phyloP scores from a whole-genome alignment of 2,888 invertebrate species.

The Eupithecia centaureata region DNA sequence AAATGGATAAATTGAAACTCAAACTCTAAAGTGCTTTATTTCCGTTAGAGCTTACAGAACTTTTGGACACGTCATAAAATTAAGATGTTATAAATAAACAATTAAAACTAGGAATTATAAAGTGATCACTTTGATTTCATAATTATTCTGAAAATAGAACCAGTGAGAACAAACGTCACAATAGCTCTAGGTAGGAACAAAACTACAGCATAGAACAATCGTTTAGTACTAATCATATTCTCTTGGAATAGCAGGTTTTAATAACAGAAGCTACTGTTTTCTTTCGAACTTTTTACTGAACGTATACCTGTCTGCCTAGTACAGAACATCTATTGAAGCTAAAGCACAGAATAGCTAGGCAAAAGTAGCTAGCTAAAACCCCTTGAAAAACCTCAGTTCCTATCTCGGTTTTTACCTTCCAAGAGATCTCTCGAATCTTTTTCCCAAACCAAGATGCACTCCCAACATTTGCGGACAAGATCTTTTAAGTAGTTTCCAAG shows the following conservation, averaged over 20 bases:
- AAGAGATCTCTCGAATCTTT: constrained; percentile 15
- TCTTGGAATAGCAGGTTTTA: neutral
- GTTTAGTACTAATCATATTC: neutral
- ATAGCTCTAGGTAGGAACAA: neutral
- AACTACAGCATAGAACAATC: no score
- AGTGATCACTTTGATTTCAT: neutral
- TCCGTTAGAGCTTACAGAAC: no score
- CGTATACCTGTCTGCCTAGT: neutral
- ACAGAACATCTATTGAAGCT: neutral
- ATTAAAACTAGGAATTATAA: no score
- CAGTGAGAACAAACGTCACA: neutral
- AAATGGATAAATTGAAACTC: no score
- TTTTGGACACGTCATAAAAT: no score
- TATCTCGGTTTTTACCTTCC: constrained; percentile 5
- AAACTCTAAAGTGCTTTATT: no score
- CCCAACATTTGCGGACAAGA: constrained; percentile 30
- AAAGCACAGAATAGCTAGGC: no score
- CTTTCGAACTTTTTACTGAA: neutral
- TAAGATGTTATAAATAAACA: no score
- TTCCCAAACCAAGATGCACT: constrained; percentile 25
- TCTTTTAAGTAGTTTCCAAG: constrained; percentile 39
- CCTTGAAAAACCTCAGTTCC: neutral
- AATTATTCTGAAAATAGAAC: neutral
- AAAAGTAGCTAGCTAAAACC: neutral
- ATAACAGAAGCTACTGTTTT: neutral